Base-by-base conservation (phyloP, 2,113 vertebrate species). In the Fulica atra region DNA sequence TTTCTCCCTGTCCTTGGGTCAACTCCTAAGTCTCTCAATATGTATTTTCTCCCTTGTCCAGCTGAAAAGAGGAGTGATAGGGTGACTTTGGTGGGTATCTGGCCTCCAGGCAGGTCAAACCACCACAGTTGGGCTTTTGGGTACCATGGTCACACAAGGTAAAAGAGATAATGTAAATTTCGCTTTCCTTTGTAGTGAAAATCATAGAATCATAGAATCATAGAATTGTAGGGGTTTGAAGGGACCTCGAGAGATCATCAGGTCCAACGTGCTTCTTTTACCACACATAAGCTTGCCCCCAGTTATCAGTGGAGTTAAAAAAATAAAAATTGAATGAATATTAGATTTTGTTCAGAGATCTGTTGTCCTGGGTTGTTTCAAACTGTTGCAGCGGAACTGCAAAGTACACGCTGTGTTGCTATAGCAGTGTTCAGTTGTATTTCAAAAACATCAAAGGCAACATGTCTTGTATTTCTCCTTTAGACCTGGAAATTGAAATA, bases 361-460 rank as follows among this genome's bases (percentile, higher is more conserved):
- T 83, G 8, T 69, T 89, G 18, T 78, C 44, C 21, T 63, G 25
- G 7, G 6, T 8, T 78, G 38, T 72, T 92, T 78, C 40, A 31
- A 84, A 79, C 31, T 18, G 28, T 12, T 70, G 13, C 33, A 28
- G 17, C 70, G n/a, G 81, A 97, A 95, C 20, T 88, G 57, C 16
- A 25, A 93, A 87, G 40, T 73, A 61, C 19, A 9, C 24, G 9
- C 9, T 85, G 35, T n/a, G 17, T 64, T 17, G 50, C 69, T 86
- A 11, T 26, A 70, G 25, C 16, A 84, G 64, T 92, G 86, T 92
- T 74, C 44, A 81, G 74, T 83, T 95, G 36, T 72, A 93, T 79
- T 96, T 97, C 48, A 94, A 83, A 96, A 96, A 38, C 51, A 60
- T 95, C 59, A 65, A 94, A 94, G 59, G 29, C 84, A 69, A 71